A percentile compares a stretch with the other conserved stretches of the same genome.
Evolutionary conservation across 2,113 vertebrate species (phyloP).

Genomic region (Hymenochirus boettgeri): DNA sequence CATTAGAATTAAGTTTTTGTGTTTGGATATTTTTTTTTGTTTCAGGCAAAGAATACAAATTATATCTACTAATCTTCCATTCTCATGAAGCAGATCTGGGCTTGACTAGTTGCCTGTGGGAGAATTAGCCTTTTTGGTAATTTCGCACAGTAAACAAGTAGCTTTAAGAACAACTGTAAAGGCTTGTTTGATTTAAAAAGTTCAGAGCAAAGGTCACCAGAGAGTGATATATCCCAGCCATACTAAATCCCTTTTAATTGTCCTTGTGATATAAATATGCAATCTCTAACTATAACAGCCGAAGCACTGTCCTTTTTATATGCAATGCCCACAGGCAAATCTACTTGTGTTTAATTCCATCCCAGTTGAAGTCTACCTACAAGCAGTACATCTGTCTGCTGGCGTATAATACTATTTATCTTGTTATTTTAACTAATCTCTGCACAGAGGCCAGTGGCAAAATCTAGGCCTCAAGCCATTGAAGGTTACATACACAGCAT

Average conservation of each 20-base stretch:
- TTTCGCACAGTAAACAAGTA: not conserved
- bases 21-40: too few species aligned
- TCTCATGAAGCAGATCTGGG: too few species aligned
- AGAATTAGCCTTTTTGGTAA: not conserved
- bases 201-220: not conserved
- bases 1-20: too few species aligned
- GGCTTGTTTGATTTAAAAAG: not conserved
- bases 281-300: constrained; percentile 7
- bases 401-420: not conserved
- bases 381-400: constrained; percentile 8
- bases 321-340: constrained; percentile 22
- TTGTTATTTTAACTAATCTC: constrained; percentile 3
- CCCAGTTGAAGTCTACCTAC: constrained; percentile 29
- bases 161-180: not conserved
- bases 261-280: constrained; percentile 18
- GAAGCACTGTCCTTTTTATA: constrained; percentile 4
- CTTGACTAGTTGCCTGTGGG: not conserved
- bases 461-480: not conserved
- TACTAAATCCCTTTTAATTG: constrained; percentile 24
- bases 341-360: constrained; percentile 24
- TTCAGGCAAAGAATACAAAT: too few species aligned
- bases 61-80: too few species aligned
- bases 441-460: constrained; percentile 16
- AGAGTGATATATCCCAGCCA: not conserved
- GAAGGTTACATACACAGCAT: constrained; percentile 2